Evolutionary conservation across 2,797 vertebrate species (phyloP), one percentile per base, ranked within the genome.

Genomic region (Argyrosomus regius): DNA sequence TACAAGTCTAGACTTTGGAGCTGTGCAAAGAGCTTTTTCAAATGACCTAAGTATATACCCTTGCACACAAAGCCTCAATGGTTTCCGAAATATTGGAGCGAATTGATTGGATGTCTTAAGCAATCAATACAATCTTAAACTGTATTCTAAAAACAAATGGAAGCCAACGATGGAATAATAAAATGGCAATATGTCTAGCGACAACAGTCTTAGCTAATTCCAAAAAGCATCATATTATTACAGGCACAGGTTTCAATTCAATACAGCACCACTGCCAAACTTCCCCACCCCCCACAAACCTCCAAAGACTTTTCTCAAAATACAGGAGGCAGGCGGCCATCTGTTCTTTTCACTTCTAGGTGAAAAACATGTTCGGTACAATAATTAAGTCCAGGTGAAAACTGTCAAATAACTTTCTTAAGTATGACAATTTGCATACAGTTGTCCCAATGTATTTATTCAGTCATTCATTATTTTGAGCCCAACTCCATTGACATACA

Each of bases 311-410:
- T 65, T 41, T 46, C 65, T 71, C 72, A 78, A 72, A 73, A 77
- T 50, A 72, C 50, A 77, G 70, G 68, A 78, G 73, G 64, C 67
- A 58, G 54, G 22, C 6, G 11, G 75, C 80, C 88, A 86, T 86
- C 88, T 88, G 86, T 53, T 84, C 69, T 64, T 69, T 28, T 68
- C 49, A 73, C 59, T 69, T 72, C 53, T 2, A 43, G 53, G 45
- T 58, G 73, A 69, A 28, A 83, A 65, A 68, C 62, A 62, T 68
- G 64, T 49, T 64, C n/a, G 48, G 63, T 77, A 66, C 16, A 54
- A 48, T 72, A 79, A 80, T 72, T 61, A 78, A 63, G 69, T 77
- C 72, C 22, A 63, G n/a, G 41, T 72, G 22, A 72, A 45, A 67
- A 62, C 8, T 5, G 0, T 62, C 48, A 75, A 39, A 54, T 35